Conservation (phyloP, 2,113 vertebrate genomes). For the Acrocephalus arundinaceus region DNA sequence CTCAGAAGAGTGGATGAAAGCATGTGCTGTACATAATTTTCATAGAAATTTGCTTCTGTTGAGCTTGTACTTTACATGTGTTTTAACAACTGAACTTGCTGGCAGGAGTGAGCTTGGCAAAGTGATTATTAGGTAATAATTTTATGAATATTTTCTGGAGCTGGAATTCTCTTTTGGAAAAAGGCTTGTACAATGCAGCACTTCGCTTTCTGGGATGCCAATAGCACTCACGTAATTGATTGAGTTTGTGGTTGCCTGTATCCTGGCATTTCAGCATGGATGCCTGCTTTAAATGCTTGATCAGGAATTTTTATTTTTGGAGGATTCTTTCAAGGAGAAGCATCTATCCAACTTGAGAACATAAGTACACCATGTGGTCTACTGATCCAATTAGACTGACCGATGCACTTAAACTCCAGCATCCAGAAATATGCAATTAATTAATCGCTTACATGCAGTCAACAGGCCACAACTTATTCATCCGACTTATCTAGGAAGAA, state of each 20-base stretch:
- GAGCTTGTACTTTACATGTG: conserved; percentile 49
- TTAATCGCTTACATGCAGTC: background rate
- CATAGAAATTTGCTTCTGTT: conserved; percentile 32
- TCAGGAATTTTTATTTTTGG: conserved; percentile 53
- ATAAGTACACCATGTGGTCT: background rate
- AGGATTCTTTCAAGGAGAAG: conserved; percentile 45
- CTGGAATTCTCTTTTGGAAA: conserved; percentile 17
- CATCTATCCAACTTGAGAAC: background rate
- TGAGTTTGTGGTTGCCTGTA: conserved; percentile 30
- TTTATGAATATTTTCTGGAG: background rate
- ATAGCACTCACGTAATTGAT: conserved; percentile 8
- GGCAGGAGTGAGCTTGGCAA: conserved; percentile 31
- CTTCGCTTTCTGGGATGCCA: background rate
- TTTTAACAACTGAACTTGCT: conserved; percentile 51
- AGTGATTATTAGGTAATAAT: conserved; percentile 46
- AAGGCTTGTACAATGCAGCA: conserved; percentile 22
- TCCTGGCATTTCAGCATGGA: background rate
- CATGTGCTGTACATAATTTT: conserved; percentile 34
- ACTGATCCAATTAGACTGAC: conserved; percentile 50
- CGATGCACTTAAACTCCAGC: background rate
- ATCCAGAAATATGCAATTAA: conserved; percentile 29
- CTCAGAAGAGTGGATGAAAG: background rate
- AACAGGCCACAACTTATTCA: background rate
- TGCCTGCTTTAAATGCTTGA: conserved; percentile 37
- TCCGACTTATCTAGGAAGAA: conserved; percentile 1